Base-by-base conservation (phyloP, 2,797 vertebrate genomes). In the Chelonia mydas region DNA sequence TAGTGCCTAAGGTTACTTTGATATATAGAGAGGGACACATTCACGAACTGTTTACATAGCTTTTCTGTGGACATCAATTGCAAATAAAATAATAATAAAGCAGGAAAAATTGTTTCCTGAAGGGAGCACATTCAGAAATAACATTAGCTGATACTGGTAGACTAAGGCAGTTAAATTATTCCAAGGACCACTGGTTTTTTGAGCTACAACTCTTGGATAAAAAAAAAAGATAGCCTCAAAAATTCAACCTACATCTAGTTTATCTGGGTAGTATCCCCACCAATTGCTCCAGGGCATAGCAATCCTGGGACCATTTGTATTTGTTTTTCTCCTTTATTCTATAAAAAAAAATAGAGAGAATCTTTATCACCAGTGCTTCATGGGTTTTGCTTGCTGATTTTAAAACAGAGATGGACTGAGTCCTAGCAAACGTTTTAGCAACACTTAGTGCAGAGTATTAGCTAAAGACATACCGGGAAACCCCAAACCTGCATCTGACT, bases 91-190 rank as follows among this genome's bases (percentile, higher is more conserved):
- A 90, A 80, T 12, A 5, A 33, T 16, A n/a, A 65, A 93, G 47
- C 57, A 96, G 94, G 88, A 86, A 72, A 3, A 89, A 84, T 13
- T 79, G 90, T 96, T 91, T 50, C 72, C 57, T 93, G 82, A 95
- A 93, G 76, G 54, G 11, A 57, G 84, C 25, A 21, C 49, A 96
- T 95, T 59, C 84, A 92, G 82, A 94, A 97, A 93, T 12, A 83
- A 80, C 84, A 65, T 87, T 96, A 92, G 81, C 83, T 92, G 89
- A 68, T 51, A 86, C 31, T 96, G 77, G 31, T 53, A 97, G 83
- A 89, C 90, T 86, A 78, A 96, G 59, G 65, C 72, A 78, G 84
- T 93, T 90, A 59, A 93, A 95, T 86, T 87, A 86, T 84, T 90
- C 81, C 49, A 90, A 94, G 47, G 91, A 96, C 92, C 50, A 37